Base-by-base conservation (phyloP, 2,797 vertebrate genomes). In the Lerista edwardsae region DNA sequence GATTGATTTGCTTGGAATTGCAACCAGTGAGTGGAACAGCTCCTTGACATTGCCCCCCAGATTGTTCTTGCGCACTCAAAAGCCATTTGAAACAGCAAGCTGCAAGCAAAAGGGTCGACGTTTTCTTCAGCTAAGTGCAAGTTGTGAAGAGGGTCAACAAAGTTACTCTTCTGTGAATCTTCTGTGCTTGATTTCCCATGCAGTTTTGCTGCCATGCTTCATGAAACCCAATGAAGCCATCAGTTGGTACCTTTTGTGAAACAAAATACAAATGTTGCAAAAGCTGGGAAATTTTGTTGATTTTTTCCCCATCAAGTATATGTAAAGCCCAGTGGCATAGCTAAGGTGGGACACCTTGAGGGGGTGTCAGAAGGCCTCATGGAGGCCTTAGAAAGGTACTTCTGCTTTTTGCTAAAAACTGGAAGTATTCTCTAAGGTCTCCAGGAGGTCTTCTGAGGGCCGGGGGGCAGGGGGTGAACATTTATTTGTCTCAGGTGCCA, bases 11-110 rank as follows among this genome's bases (percentile, higher is more conserved):
- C 51, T 80, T 8, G 47, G 47, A 8, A 47, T 47, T 47, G 47
- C 27, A 69, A 90, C 65, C 29, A 41, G 72, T 79, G 62, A 88
- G 34, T 31, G 71, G 51, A 84, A 23, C 85, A 87, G 85, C 75
- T 41, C 82, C 72, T 51, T 57, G 85, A 79, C 85, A 79, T 82
- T 71, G 83, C 65, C 19, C 86, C 31, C 15, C 15, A 19, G 14
- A 15, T 47, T 31, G 0, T 75, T 36, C 27, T 87, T 84, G 29
- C 77, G 62, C 36, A 82, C 27, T 51, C 75, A 87, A 75, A 91
- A 79, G 36, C 67, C 39, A 23, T 55, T 11, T 19, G 25, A 65
- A 75, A 76, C 36, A 64, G 65, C 65, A 78, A 62, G 75, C 65
- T 61, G 74, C 29, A 55, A 67, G 68, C 12, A 68, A 15, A 51